Evolutionary conservation across 2,888 invertebrate species (phyloP).

Genomic region (Parasteatoda lunata): DNA sequence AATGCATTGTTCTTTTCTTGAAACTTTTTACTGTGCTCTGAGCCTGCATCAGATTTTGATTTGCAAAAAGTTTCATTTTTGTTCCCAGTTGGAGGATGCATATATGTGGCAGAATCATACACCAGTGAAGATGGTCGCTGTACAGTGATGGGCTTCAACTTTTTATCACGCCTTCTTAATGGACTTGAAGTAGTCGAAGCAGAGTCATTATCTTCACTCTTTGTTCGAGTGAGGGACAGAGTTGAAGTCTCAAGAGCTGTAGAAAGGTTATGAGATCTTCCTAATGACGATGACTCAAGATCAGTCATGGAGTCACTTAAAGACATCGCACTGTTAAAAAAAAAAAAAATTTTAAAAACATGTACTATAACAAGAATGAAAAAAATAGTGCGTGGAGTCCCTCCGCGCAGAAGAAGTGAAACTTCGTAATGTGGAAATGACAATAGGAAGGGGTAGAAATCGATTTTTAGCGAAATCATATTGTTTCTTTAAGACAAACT

Average conservation of each 20-base stretch:
- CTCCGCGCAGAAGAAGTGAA: no score
- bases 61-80: slow-evolving; percentile 36
- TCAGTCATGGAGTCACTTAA: slow-evolving; percentile 66
- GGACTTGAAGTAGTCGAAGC: slow-evolving; percentile 40
- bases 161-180: slow-evolving; percentile 11
- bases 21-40: slow-evolving; percentile 26
- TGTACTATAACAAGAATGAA: no score
- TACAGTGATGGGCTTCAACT: slow-evolving; percentile 14
- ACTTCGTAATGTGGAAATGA: no score
- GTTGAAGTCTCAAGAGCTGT: slow-evolving; percentile 34
- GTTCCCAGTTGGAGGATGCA: neutral
- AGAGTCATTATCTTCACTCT: slow-evolving; percentile 50
- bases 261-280: slow-evolving; percentile 39
- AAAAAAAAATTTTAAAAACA: neutral
- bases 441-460: no score
- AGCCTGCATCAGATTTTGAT: slow-evolving; percentile 7
- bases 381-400: no score
- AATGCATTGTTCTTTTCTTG: slow-evolving; percentile 39
- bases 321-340: slow-evolving; percentile 57
- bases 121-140: slow-evolving; percentile 55
- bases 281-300: slow-evolving; percentile 51
- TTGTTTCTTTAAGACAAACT: no score
- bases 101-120: slow-evolving; percentile 41
- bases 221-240: slow-evolving; percentile 14
- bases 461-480: no score